Evolutionary conservation across 2,888 invertebrate genomes (phyloP).

Genomic region (Callimorpha dominula): DNA sequence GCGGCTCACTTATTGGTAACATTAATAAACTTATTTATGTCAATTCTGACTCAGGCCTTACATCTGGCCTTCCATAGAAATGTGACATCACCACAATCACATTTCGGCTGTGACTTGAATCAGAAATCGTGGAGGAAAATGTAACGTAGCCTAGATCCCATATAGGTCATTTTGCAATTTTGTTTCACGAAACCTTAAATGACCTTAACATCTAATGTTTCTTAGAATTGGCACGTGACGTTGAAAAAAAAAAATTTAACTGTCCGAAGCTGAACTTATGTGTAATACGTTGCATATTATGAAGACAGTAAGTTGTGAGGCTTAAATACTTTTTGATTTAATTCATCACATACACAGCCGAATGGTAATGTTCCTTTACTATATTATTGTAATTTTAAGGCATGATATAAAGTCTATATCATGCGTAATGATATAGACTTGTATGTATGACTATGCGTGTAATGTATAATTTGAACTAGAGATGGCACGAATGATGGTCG

Average conservation of each 20-base stretch:
- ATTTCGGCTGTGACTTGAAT: slow-evolving; percentile 40
- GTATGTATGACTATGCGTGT: no score
- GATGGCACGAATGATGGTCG: no score
- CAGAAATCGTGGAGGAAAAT: slow-evolving; percentile 47
- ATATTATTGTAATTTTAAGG: background rate
- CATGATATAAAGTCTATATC: no score
- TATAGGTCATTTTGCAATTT: slow-evolving; percentile 47
- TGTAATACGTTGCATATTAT: background rate
- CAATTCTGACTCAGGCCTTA: slow-evolving; percentile 59
- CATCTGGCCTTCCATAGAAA: slow-evolving; percentile 68
- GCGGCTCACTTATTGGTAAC: slow-evolving; percentile 51
- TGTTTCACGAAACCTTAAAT: slow-evolving; percentile 36
- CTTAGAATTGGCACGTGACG: background rate
- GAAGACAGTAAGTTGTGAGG: background rate
- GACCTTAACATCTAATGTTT: background rate
- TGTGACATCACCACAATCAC: slow-evolving; percentile 59
- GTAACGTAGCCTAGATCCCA: slow-evolving; percentile 48
- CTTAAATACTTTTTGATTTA: background rate
- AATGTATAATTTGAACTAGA: no score
- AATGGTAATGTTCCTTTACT: no score
- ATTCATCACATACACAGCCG: no score
- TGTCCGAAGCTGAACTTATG: background rate
- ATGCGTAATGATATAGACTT: no score
- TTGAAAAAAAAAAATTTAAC: background rate
- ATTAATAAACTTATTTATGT: slow-evolving; percentile 50